Conservation (phyloP, 1,140 invertebrate genomes). For the Cylas formicarius region DNA sequence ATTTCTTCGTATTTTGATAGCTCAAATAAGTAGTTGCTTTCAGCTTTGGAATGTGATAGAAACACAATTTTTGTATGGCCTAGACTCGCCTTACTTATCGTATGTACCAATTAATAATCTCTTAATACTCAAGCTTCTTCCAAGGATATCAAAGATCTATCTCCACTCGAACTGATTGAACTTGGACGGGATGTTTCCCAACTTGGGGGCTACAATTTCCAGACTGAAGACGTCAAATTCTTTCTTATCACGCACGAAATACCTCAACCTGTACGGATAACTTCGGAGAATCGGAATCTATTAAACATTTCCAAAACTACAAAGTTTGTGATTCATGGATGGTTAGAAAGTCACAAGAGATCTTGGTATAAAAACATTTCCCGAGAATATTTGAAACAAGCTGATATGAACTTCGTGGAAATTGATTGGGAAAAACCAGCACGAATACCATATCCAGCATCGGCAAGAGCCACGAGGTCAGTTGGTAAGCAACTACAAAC, state of each 20-base stretch:
- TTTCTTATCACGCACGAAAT: not conserved
- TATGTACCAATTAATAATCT: too few species aligned
- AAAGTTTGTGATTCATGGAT: constrained; percentile 21
- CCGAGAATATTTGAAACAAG: constrained; percentile 45
- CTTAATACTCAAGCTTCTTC: not conserved
- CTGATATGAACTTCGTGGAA: constrained; percentile 53
- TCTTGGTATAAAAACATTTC: constrained; percentile 20
- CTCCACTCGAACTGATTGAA: constrained; percentile 9
- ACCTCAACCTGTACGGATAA: not conserved
- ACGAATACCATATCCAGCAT: constrained; percentile 14
- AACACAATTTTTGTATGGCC: too few species aligned
- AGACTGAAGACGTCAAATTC: constrained; percentile 11
- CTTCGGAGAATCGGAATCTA: not conserved
- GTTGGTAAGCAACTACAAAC: constrained; percentile 24
- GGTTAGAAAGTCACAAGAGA: constrained; percentile 14
- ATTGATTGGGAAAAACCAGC: constrained; percentile 46
- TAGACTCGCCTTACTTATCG: too few species aligned
- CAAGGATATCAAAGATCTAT: constrained; percentile 18
- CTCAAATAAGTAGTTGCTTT: too few species aligned
- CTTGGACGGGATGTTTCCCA: constrained; percentile 12
- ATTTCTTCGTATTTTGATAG: too few species aligned
- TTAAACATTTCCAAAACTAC: constrained; percentile 6
- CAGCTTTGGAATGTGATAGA: too few species aligned
- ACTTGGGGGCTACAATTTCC: not conserved
- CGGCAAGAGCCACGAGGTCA: constrained; percentile 15